Conservation (phyloP, 2,888 invertebrate genomes). For the Watsonalla cultraria region DNA sequence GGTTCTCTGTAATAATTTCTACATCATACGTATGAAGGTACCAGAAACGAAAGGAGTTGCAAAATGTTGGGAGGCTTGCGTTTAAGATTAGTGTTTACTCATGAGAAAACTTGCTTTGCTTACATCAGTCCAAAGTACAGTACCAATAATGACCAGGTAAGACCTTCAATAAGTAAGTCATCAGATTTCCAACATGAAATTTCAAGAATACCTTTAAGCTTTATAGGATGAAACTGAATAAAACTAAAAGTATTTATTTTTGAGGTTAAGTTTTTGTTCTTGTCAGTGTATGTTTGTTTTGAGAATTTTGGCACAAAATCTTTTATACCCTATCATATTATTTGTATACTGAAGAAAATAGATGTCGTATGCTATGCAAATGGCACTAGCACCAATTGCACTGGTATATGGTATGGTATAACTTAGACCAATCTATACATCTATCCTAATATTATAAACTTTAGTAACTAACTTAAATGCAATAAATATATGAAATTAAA, state of each 20-base stretch:
- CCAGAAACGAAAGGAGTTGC: too few species aligned
- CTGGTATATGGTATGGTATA: too few species aligned
- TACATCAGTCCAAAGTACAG: slow-evolving; percentile 69
- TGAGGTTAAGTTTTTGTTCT: slow-evolving; percentile 30
- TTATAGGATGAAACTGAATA: not conserved
- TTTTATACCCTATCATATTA: too few species aligned
- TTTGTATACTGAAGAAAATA: too few species aligned
- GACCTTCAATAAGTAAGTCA: slow-evolving; percentile 3
- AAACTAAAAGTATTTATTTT: not conserved
- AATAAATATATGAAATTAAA: too few species aligned
- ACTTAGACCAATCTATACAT: too few species aligned
- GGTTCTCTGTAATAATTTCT: too few species aligned
- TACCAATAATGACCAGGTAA: slow-evolving; percentile 63
- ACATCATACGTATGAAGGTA: too few species aligned
- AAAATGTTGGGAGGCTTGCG: slow-evolving; percentile 62
- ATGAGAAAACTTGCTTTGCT: slow-evolving; percentile 67
- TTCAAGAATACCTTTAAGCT: not conserved
- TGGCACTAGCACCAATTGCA: too few species aligned
- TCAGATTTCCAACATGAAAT: not conserved
- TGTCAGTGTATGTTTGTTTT: not conserved
- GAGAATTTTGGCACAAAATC: not conserved
- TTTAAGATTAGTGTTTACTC: slow-evolving; percentile 55
- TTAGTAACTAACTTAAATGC: too few species aligned
- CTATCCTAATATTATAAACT: too few species aligned
- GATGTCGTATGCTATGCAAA: too few species aligned